Conservation (phyloP, 2,888 invertebrate genomes). For the Gastrophysa polygoni region DNA sequence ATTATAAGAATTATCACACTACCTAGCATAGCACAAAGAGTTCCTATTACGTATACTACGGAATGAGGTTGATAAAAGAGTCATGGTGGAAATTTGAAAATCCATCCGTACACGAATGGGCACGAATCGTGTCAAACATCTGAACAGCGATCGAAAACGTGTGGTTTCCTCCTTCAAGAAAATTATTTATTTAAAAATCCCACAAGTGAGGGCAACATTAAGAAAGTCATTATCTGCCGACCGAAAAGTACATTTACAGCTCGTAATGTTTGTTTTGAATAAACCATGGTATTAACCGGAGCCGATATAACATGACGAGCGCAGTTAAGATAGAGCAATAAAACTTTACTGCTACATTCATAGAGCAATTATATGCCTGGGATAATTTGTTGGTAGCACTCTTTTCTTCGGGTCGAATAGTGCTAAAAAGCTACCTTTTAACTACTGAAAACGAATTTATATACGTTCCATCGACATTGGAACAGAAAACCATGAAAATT, state of each 20-base stretch:
- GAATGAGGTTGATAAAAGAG: no score
- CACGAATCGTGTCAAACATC: neutral
- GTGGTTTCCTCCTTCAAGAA: conserved; percentile 18
- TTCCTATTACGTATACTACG: no score
- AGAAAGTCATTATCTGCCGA: conserved; percentile 34
- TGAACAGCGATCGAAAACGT: neutral
- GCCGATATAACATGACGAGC: conserved; percentile 45
- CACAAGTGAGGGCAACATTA: conserved; percentile 20
- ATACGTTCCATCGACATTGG: no score
- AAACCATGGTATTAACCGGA: conserved; percentile 44
- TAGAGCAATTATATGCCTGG: conserved; percentile 37
- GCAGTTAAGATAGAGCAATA: conserved; percentile 40
- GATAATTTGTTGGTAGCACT: neutral
- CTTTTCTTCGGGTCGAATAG: neutral
- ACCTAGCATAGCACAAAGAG: no score
- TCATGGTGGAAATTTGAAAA: no score
- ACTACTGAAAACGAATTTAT: no score
- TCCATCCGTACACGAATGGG: no score
- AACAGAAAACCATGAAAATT: no score
- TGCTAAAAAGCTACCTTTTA: neutral
- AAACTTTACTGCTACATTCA: conserved; percentile 44
- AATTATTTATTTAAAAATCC: conserved; percentile 39
- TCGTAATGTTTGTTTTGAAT: conserved; percentile 40
- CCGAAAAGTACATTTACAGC: conserved; percentile 37
- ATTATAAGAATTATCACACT: no score